These are phyloP conservation scores for Hippocampus mohnikei DNA, from an alignment of 2,113 vertebrate species.

Conservation along the genomic window DNA sequence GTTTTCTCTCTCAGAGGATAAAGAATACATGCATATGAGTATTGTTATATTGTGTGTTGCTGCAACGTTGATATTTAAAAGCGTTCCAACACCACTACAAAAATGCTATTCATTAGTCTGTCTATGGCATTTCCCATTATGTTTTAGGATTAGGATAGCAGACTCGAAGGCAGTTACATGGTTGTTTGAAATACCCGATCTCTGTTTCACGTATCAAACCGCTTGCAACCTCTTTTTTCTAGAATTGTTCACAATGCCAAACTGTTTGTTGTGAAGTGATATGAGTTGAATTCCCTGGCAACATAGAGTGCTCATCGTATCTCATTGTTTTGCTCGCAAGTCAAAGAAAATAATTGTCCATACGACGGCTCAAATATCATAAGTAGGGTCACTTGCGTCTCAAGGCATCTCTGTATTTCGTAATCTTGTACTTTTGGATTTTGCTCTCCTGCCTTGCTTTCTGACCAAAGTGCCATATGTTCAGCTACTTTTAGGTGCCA, in stretches of 20 bases:
- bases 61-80: background rate
- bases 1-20: background rate
- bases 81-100: background rate
- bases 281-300: background rate
- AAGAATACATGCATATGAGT: background rate
- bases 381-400: background rate
- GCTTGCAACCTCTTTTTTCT: background rate
- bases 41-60: background rate
- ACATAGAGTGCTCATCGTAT: background rate
- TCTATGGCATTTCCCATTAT: background rate
- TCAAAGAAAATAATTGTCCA: background rate
- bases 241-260: no score
- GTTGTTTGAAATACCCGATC: background rate
- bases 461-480: background rate
- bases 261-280: background rate
- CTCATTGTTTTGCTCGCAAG: background rate
- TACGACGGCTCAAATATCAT: background rate
- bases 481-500: background rate
- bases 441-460: background rate
- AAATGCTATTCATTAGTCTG: background rate
- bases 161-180: no score
- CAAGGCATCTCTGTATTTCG: background rate
- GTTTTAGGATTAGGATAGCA: background rate
- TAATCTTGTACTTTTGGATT: background rate
- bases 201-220: background rate